Percentiles rank a stretch among this genome's conserved stretches.
These are phyloP conservation scores for Chaitophorus viminalis DNA, from an alignment of 2,888 invertebrate genomes.

Conservation along the genomic window DNA sequence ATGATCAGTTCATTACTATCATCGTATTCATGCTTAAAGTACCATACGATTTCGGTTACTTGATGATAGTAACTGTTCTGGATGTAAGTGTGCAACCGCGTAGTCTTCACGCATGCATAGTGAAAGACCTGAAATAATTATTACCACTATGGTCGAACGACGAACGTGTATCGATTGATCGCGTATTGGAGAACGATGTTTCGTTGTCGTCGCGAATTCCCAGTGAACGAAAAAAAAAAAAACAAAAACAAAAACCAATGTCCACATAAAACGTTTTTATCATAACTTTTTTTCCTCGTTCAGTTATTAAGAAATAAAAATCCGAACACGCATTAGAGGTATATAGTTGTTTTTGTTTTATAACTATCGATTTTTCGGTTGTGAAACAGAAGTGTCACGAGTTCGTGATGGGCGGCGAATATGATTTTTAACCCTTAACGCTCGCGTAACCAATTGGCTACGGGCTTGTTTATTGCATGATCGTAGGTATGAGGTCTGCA, in stretches of 20 bases:
- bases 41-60: slow-evolving; percentile 32
- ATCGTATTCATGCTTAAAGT: slow-evolving; percentile 22
- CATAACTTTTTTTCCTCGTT: background rate
- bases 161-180: background rate
- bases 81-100: background rate
- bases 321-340: background rate
- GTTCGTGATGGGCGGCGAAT: slow-evolving; percentile 48
- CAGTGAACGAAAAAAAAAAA: background rate
- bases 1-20: background rate
- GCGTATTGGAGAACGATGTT: background rate
- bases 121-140: slow-evolving; percentile 28
- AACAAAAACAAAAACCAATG: background rate
- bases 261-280: background rate
- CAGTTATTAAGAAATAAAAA: background rate
- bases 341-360: slow-evolving; percentile 16
- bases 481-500: background rate
- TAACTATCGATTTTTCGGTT: slow-evolving; percentile 32
- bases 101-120: background rate
- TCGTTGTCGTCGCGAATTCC: background rate
- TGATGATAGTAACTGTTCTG: background rate
- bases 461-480: slow-evolving; percentile 18
- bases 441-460: slow-evolving; percentile 21
- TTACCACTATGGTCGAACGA: slow-evolving; percentile 5
- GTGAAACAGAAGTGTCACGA: slow-evolving; percentile 59
- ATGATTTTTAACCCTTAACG: slow-evolving; percentile 55